Conservation (phyloP, 2,113 vertebrate species). For the Reinhardtius hippoglossoides region DNA sequence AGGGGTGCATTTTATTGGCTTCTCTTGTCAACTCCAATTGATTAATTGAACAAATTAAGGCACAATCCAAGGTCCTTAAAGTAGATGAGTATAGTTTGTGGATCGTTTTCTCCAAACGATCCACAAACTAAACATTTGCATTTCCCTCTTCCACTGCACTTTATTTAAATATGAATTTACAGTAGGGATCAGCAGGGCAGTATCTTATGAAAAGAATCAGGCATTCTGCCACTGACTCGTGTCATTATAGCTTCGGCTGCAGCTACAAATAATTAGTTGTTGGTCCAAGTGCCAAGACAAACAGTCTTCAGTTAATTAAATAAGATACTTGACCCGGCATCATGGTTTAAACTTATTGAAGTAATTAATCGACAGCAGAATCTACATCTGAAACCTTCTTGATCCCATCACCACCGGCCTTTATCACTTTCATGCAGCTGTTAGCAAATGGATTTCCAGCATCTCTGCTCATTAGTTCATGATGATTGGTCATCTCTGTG, state of each 20-base stretch:
- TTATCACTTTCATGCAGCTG: slow-evolving; percentile 40
- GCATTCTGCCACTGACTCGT: slow-evolving; percentile 25
- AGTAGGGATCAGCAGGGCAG: too few relatives aligned
- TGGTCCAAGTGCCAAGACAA: slow-evolving; percentile 47
- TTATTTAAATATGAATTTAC: slow-evolving; percentile 20
- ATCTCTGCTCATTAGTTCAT: background rate
- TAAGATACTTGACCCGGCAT: slow-evolving; percentile 41
- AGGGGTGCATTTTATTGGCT: slow-evolving; percentile 18
- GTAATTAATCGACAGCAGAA: slow-evolving; percentile 50
- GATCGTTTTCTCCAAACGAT: background rate
- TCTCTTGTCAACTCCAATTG: slow-evolving; percentile 29
- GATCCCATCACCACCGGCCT: slow-evolving; percentile 15
- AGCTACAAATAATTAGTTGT: slow-evolving; percentile 50
- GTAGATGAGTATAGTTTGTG: slow-evolving; percentile 21
- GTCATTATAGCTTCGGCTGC: slow-evolving; percentile 41
- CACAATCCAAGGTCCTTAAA: slow-evolving; percentile 14
- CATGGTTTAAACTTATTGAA: slow-evolving; percentile 47
- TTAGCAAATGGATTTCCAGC: slow-evolving; percentile 45
- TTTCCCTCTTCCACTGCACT: background rate
- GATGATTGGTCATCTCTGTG: too few relatives aligned
- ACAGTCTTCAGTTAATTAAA: slow-evolving; percentile 62
- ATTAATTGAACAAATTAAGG: slow-evolving; percentile 61
- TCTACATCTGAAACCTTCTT: slow-evolving; percentile 29
- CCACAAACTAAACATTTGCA: slow-evolving; percentile 24
- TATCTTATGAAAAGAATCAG: slow-evolving; percentile 28